A percentile compares a stretch with the other conserved stretches of the same genome.
phyloP scores from a whole-genome alignment of 2,797 vertebrate genomes.

The Macropodus opercularis region DNA sequence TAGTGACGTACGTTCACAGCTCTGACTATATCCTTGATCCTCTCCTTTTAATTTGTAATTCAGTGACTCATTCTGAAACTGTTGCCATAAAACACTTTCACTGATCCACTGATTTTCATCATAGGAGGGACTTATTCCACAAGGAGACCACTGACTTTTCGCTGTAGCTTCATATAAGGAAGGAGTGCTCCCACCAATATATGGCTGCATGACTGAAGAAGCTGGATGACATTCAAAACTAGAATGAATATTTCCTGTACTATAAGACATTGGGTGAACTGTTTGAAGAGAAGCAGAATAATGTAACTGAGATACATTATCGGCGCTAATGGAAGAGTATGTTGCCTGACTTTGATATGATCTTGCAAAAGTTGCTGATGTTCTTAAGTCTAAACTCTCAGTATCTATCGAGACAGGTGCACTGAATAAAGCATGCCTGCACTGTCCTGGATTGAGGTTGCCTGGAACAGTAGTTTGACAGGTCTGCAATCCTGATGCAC shows the following conservation, averaged over 20 bases:
- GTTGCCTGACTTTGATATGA: slow-evolving; percentile 67
- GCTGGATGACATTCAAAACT: slow-evolving; percentile 42
- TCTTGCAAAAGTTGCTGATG: slow-evolving; percentile 74
- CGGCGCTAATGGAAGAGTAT: slow-evolving; percentile 72
- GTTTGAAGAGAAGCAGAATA: slow-evolving; percentile 54
- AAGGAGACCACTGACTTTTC: slow-evolving; percentile 57
- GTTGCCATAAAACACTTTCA: slow-evolving; percentile 80
- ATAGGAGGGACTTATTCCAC: slow-evolving; percentile 64
- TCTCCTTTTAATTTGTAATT: slow-evolving; percentile 58
- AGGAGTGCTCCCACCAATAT: slow-evolving; percentile 59
- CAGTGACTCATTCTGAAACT: slow-evolving; percentile 75
- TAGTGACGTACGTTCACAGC: slow-evolving; percentile 38
- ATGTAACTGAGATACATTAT: slow-evolving; percentile 69
- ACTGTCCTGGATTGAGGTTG: slow-evolving; percentile 69
- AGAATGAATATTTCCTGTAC: slow-evolving; percentile 70
- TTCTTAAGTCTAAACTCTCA: slow-evolving; percentile 82
- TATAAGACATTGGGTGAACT: slow-evolving; percentile 60
- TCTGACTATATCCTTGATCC: slow-evolving; percentile 50
- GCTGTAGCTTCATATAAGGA: slow-evolving; percentile 57
- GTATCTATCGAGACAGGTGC: slow-evolving; percentile 62
- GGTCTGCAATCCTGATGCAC: slow-evolving; percentile 62
- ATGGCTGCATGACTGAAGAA: slow-evolving; percentile 53
- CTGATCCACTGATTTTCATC: slow-evolving; percentile 81
- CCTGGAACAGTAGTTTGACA: slow-evolving; percentile 57
- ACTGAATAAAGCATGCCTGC: slow-evolving; percentile 51